Conservation (phyloP, 2,797 vertebrate genomes). For the Acridotheres tristis region DNA sequence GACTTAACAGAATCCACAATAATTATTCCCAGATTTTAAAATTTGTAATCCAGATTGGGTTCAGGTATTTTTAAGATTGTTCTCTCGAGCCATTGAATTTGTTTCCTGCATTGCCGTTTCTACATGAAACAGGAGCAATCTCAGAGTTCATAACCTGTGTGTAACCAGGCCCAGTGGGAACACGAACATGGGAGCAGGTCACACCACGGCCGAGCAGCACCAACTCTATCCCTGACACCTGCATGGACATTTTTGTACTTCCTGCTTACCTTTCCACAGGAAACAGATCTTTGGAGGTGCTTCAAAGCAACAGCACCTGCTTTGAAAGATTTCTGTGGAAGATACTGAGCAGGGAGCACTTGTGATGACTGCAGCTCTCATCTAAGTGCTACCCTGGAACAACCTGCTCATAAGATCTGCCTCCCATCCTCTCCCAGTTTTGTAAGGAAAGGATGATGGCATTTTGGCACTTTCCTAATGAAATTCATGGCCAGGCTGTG, state of each 20-base stretch:
- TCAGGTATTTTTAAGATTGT: not conserved
- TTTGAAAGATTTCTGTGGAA: not conserved
- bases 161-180: not conserved
- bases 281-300: not conserved
- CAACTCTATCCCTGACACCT: not conserved
- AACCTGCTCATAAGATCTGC: not conserved
- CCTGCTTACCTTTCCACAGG: not conserved
- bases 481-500: not conserved
- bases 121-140: not conserved
- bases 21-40: not conserved
- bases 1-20: not conserved
- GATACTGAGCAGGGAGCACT: not conserved
- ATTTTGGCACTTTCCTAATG: not conserved
- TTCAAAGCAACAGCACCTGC: not conserved
- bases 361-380: not conserved
- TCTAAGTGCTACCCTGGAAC: not conserved
- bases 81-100: not conserved
- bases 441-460: not conserved
- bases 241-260: not conserved
- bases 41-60: not conserved
- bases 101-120: not conserved
- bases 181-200: accelerated
- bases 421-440: not conserved
- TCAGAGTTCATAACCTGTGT: not conserved
- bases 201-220: not conserved